phyloP scores from a whole-genome alignment of 1,140 invertebrate species.

The Holotrichia oblita region DNA sequence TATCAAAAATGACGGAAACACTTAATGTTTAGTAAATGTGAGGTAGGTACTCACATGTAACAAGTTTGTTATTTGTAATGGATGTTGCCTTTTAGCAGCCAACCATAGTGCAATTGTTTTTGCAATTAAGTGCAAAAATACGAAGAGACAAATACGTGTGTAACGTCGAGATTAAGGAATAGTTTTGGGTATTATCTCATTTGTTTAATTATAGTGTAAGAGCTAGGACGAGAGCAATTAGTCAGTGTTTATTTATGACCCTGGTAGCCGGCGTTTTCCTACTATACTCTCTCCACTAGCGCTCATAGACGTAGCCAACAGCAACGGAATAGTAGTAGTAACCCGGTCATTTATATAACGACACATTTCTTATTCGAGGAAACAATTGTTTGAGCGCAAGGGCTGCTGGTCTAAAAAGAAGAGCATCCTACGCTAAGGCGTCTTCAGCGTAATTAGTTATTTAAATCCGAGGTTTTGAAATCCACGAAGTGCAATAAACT shows the following conservation, averaged over 20 bases:
- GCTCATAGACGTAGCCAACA: not conserved
- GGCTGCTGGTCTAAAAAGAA: not conserved
- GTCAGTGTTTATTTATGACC: constrained; percentile 5
- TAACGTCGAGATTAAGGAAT: not conserved
- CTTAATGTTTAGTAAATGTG: too few species aligned
- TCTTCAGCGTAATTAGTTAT: not conserved
- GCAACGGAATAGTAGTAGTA: not conserved
- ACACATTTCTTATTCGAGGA: constrained; percentile 12
- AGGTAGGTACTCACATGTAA: too few species aligned
- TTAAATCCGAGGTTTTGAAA: not conserved
- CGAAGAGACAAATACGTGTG: not conserved
- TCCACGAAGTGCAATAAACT: not conserved
- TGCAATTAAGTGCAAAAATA: too few species aligned
- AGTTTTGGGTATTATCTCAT: not conserved
- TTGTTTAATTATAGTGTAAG: constrained; percentile 1
- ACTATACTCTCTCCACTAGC: not conserved
- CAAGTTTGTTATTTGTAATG: too few species aligned
- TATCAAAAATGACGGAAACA: too few species aligned
- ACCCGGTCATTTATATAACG: constrained; percentile 4
- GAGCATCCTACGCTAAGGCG: not conserved
- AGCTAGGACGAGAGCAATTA: not conserved
- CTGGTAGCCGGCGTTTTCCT: not conserved
- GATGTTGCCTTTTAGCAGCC: too few species aligned
- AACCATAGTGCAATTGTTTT: too few species aligned
- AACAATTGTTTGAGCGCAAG: not conserved